Percentiles rank a stretch among this genome's conserved stretches.
phyloP scores from a whole-genome alignment of 2,888 invertebrate species.

The Diarsia mendica region DNA sequence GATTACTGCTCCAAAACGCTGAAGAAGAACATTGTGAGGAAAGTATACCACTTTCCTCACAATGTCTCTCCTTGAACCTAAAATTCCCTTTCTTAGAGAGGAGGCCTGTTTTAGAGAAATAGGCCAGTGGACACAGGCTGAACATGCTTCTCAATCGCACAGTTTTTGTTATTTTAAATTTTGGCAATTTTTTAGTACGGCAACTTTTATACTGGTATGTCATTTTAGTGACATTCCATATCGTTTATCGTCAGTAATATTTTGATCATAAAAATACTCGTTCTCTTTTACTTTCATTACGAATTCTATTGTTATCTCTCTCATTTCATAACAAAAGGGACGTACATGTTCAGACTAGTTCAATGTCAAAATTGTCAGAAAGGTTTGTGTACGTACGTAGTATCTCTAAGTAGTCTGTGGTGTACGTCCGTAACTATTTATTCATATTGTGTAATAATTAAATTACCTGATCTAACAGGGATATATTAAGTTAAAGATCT shows the following conservation, averaged over 20 bases:
- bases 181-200: slow-evolving; percentile 1
- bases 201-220: background rate
- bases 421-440: slow-evolving; percentile 50
- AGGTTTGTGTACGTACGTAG: slow-evolving; percentile 54
- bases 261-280: slow-evolving; percentile 7
- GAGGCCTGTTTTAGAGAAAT: too few relatives aligned
- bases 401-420: too few relatives aligned
- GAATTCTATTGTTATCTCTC: slow-evolving; percentile 6
- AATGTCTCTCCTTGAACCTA: too few relatives aligned
- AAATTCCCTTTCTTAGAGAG: too few relatives aligned
- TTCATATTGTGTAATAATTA: slow-evolving; percentile 61
- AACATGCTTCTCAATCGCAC: too few relatives aligned
- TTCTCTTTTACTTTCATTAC: background rate
- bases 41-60: too few relatives aligned
- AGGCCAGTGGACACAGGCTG: too few relatives aligned
- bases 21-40: too few relatives aligned
- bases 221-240: background rate
- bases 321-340: slow-evolving; percentile 25
- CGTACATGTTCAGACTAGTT: slow-evolving; percentile 24
- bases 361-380: slow-evolving; percentile 62
- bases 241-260: background rate
- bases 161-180: too few relatives aligned
- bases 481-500: slow-evolving; percentile 67
- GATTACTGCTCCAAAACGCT: too few relatives aligned
- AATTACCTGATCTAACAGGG: slow-evolving; percentile 53